Percentiles rank a stretch among this genome's conserved stretches.
These are phyloP conservation scores for Geophilus truncorum DNA, from an alignment of 2,888 invertebrate genomes.

Conservation along the genomic window DNA sequence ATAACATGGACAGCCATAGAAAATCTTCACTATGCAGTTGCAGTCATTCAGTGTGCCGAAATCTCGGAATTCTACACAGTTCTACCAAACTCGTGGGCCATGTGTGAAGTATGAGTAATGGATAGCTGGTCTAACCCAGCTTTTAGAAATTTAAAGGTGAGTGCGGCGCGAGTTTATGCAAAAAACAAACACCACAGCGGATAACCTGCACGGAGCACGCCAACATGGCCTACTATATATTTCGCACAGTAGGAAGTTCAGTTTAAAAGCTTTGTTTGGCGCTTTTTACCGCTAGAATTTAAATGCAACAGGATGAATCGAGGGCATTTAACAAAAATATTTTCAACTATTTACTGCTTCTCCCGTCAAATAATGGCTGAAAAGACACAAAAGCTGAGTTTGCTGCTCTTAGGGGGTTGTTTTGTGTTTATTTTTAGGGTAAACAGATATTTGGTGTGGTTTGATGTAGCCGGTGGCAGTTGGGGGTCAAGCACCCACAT, in stretches of 20 bases:
- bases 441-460: background rate
- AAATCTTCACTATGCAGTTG: background rate
- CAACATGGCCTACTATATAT: conserved; percentile 30
- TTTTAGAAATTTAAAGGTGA: conserved; percentile 39
- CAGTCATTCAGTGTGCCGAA: background rate
- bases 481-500: too few relatives aligned
- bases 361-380: too few relatives aligned
- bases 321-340: too few relatives aligned
- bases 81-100: background rate
- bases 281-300: too few relatives aligned
- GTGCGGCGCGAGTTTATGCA: conserved; percentile 36
- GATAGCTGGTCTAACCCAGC: conserved; percentile 35
- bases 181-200: background rate
- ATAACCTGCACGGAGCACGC: background rate
- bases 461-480: too few relatives aligned
- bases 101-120: conserved; percentile 32
- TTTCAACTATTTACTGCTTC: too few relatives aligned
- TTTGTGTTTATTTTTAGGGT: background rate
- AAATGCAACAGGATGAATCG: too few relatives aligned
- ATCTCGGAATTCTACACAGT: background rate
- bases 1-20: background rate
- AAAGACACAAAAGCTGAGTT: too few relatives aligned
- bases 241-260: background rate
- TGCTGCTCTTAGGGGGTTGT: too few relatives aligned
- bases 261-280: background rate